Percentiles rank a stretch among this genome's conserved stretches.
These are phyloP conservation scores for Galerucella pusilla DNA, from an alignment of 2,888 invertebrate species.

Conservation along the genomic window DNA sequence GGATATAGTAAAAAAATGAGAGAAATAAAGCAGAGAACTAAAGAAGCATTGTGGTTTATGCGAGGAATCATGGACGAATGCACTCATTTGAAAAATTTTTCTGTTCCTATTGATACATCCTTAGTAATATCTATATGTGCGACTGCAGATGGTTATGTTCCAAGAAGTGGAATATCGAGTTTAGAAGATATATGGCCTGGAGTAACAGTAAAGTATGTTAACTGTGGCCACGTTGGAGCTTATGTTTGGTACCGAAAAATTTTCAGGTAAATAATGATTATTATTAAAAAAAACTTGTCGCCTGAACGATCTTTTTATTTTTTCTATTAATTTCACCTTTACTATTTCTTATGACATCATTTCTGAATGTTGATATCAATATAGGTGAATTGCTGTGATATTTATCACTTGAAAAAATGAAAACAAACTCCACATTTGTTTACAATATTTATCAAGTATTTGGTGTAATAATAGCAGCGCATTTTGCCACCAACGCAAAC, in stretches of 20 bases:
- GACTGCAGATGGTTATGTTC: slow-evolving; percentile 90
- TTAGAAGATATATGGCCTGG: slow-evolving; percentile 95
- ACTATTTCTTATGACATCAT: no score
- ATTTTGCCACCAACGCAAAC: no score
- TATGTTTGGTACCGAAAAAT: slow-evolving; percentile 87
- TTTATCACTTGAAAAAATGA: no score
- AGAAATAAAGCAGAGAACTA: slow-evolving; percentile 74
- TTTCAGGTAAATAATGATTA: slow-evolving; percentile 76
- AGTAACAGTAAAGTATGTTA: slow-evolving; percentile 85
- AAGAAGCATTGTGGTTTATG: slow-evolving; percentile 93
- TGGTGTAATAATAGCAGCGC: no score
- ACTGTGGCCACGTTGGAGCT: slow-evolving; percentile 90
- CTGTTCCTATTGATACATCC: slow-evolving; percentile 86
- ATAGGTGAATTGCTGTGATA: no score
- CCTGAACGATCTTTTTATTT: no score
- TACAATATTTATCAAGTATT: no score
- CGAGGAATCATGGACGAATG: slow-evolving; percentile 98
- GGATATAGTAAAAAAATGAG: slow-evolving; percentile 43
- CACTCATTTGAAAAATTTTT: slow-evolving; percentile 95
- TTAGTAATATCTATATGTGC: slow-evolving; percentile 93
- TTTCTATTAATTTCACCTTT: no score
- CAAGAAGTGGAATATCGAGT: slow-evolving; percentile 83
- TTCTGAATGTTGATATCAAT: no score
- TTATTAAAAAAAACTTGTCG: not conserved
- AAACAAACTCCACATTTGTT: no score